Evolutionary conservation across 1,140 invertebrate genomes (phyloP).

Genomic region (Macrocentrus cingulum): DNA sequence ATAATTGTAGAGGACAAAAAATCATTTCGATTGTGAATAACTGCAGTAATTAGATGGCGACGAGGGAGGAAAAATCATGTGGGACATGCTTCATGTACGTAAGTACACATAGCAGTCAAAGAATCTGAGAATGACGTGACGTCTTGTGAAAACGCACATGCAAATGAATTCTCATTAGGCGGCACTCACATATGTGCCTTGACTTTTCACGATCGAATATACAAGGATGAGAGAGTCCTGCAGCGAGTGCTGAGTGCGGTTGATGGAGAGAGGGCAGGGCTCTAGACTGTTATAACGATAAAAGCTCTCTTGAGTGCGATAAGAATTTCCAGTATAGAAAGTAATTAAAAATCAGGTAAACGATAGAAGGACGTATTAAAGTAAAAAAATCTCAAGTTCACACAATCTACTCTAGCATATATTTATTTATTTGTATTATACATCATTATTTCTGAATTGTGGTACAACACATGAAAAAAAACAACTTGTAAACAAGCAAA

Average conservation of each 20-base stretch:
- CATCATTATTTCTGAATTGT: too few relatives aligned
- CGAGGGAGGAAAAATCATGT: too few relatives aligned
- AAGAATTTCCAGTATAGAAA: conserved; percentile 39
- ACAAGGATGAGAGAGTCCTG: background rate
- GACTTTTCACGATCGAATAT: conserved; percentile 7
- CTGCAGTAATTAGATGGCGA: too few relatives aligned
- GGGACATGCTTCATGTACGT: background rate
- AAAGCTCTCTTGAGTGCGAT: conserved; percentile 29
- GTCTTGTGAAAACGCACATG: conserved; percentile 27
- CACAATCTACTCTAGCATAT: too few relatives aligned
- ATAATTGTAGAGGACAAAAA: too few relatives aligned
- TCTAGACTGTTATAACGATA: conserved; percentile 13
- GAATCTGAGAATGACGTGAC: conserved; percentile 33
- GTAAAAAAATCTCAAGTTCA: too few relatives aligned
- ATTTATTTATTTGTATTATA: too few relatives aligned
- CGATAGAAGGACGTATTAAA: too few relatives aligned
- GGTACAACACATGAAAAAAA: too few relatives aligned
- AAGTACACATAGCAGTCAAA: conserved; percentile 26
- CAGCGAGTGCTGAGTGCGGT: background rate
- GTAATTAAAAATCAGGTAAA: conserved; percentile 43
- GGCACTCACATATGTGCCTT: conserved; percentile 8
- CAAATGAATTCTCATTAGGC: conserved; percentile 37
- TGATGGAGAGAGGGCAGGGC: background rate
- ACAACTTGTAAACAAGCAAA: too few relatives aligned
- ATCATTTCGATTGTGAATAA: too few relatives aligned